Evolutionary conservation across 2,888 invertebrate genomes (phyloP), one percentile per base, ranked within the genome.

Genomic region (Drosophila sordidapex): DNA sequence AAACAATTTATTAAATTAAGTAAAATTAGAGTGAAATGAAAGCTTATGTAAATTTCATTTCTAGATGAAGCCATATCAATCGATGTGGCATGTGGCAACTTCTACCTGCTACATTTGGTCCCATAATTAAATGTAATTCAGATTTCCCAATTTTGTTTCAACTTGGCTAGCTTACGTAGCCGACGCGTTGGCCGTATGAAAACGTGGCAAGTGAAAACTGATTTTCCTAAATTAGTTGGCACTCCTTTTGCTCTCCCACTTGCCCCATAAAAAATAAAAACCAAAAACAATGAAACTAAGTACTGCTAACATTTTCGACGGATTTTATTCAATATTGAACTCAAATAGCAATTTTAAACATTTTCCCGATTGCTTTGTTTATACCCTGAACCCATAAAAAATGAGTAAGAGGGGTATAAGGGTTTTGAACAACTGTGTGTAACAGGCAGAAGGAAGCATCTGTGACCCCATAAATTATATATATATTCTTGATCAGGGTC

Each of bases 141-240:
- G 27, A 54, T 31, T 61, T 75, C 38, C 36, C 57, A 78, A 51
- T 74, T 69, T 11, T 36, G 11, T 51, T 64, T 52, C n/a, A 46
- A 13, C 25, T 48, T 27, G 18, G 18, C 25, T 13, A 25, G 4
- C 53, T 62, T 62, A 49, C 62, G 70, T 64, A 64, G 61, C 57
- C 74, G 57, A 33, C 33, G 36, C 49, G 13, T 51, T 48, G 54
- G 69, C 27, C 11, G n/a, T 38, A 31, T 49, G 43, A 40, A 56
- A 67, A 70, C 62, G 63, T 75, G 64, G 67, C 66, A 80, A 79
- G 66, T 58, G 54, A 73, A 63, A 57, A 67, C 67, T 40, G 27
- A 69, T 79, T 66, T 69, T 31, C 58, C 66, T 67, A 68, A 75
- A 72, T 70, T 82, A 70, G 72, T 77, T 49, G 27, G 46, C 63